Evolutionary conservation across 2,113 vertebrate genomes (phyloP).

Genomic region (Anguilla rostrata): DNA sequence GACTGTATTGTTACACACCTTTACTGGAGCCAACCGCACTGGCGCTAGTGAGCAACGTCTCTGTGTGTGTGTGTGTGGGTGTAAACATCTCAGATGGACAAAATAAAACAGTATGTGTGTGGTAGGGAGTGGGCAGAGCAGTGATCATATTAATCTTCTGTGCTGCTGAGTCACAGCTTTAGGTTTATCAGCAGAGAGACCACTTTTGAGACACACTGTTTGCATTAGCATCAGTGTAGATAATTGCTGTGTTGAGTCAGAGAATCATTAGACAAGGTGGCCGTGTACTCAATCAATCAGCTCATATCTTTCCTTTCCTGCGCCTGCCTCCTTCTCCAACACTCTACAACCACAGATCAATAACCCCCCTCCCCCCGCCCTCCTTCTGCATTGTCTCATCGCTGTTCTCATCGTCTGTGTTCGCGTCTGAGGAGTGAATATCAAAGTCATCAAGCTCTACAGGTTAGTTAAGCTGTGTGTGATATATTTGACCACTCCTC

Average conservation of each 20-base stretch:
- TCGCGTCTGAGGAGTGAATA: not conserved
- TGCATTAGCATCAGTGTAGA: not conserved
- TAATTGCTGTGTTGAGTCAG: not conserved
- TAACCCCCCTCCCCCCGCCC: not conserved
- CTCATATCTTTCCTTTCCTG: not conserved
- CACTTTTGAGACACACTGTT: not conserved
- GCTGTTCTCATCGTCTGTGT: conserved; percentile 4
- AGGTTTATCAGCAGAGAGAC: not conserved
- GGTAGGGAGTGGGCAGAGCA: not conserved
- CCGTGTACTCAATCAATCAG: not conserved
- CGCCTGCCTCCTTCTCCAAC: not conserved
- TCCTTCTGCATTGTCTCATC: not conserved
- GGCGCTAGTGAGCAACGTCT: no score
- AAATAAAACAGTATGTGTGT: not conserved
- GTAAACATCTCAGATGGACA: not conserved
- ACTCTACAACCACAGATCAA: not conserved
- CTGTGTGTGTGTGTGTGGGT: not conserved
- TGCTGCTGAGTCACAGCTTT: not conserved
- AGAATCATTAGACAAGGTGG: not conserved
- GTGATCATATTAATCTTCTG: not conserved
- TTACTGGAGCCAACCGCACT: no score
- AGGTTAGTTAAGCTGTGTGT: conserved; percentile 4
- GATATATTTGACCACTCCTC: not conserved
- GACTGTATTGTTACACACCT: no score
- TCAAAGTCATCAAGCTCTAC: not conserved